A percentile compares a stretch with the other conserved stretches of the same genome.
phyloP scores from a whole-genome alignment of 1,140 invertebrate genomes.

The Listronotus oregonensis region DNA sequence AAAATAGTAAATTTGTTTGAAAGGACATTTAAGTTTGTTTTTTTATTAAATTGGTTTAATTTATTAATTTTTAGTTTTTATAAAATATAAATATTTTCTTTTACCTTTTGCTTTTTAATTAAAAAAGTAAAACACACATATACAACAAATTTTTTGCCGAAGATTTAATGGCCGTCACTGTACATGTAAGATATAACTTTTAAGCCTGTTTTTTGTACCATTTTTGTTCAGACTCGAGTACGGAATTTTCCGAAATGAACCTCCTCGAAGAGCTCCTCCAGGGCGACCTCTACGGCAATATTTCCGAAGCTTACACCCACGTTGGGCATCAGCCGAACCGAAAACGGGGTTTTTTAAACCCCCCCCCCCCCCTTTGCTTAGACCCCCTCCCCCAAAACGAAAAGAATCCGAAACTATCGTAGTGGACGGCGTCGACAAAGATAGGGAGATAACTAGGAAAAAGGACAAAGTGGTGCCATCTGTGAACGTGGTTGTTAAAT shows the following conservation, averaged over 20 bases:
- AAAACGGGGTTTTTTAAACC: conserved; percentile 53
- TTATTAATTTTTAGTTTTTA: no score
- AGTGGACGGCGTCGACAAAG: background rate
- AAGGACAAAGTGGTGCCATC: background rate
- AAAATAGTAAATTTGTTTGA: no score
- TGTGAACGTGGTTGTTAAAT: conserved; percentile 13
- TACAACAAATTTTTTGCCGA: no score
- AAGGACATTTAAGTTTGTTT: no score
- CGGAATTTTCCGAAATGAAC: conserved; percentile 35
- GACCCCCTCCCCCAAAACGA: conserved; percentile 55
- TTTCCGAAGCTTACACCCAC: conserved; percentile 45
- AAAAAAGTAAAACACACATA: no score
- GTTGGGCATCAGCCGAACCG: conserved; percentile 52
- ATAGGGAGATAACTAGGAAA: conserved; percentile 10
- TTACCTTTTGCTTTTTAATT: no score
- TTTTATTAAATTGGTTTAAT: no score
- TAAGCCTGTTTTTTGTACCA: no score
- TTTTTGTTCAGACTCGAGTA: conserved; percentile 13
- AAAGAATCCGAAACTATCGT: conserved; percentile 9
- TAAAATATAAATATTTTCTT: no score
- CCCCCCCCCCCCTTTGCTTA: conserved; percentile 60
- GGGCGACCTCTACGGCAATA: conserved; percentile 51
- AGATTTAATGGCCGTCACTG: no score
- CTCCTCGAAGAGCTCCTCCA: conserved; percentile 52
- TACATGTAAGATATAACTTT: no score